phyloP scores from a whole-genome alignment of 2,888 invertebrate species.

The Xestia sexstrigata region DNA sequence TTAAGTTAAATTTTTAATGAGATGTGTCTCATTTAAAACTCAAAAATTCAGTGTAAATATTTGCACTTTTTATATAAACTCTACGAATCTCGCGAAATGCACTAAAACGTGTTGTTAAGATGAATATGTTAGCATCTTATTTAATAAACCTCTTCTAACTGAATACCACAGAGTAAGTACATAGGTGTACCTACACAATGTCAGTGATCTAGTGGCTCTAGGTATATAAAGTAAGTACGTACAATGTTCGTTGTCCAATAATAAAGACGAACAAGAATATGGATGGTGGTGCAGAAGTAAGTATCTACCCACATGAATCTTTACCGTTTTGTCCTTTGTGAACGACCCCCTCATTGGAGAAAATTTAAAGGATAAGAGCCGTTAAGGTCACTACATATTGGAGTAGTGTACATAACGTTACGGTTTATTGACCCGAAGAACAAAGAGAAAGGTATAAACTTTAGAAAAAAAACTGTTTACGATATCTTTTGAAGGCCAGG shows the following conservation, averaged over 20 bases:
- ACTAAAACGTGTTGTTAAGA: neutral
- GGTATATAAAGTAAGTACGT: neutral
- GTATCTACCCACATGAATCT: neutral
- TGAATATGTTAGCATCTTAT: conserved; percentile 24
- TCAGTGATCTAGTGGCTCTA: neutral
- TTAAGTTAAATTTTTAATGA: neutral
- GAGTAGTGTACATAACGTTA: neutral
- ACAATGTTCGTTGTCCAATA: neutral
- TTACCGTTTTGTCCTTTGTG: neutral
- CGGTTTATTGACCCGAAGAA: neutral
- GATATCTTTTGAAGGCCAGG: neutral
- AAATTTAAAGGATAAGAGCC: neutral
- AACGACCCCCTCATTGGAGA: neutral
- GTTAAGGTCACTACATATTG: conserved; percentile 7
- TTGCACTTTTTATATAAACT: neutral
- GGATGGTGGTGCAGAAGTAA: neutral
- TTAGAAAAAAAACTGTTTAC: neutral
- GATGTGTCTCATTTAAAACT: neutral
- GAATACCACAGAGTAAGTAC: neutral
- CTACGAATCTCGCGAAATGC: neutral
- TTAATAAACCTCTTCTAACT: neutral
- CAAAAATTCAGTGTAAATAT: conserved; percentile 4
- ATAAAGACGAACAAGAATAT: neutral
- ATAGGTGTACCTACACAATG: neutral
- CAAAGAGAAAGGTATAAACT: neutral